Conservation (phyloP, 2,888 invertebrate genomes). For the Mythimna ferrago region DNA sequence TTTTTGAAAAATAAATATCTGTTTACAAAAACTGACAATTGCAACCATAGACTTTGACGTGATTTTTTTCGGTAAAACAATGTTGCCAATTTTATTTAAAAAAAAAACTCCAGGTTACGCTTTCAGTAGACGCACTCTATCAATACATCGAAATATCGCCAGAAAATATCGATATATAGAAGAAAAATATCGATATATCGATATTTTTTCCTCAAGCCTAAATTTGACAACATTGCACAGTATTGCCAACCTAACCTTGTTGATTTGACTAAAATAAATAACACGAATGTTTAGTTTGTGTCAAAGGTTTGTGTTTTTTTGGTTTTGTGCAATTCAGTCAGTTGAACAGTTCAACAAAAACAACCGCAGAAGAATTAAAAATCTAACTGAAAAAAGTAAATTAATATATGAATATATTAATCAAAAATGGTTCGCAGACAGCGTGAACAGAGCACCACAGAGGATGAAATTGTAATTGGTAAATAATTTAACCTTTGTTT, state of each 20-base stretch:
- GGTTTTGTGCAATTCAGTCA: neutral
- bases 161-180: too few species aligned
- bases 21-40: too few species aligned
- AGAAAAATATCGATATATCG: too few species aligned
- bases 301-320: neutral
- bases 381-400: neutral
- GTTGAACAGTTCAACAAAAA: conserved; percentile 1
- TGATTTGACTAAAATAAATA: neutral
- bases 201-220: too few species aligned
- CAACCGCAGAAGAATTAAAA: neutral
- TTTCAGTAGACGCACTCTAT: too few species aligned
- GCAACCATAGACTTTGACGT: too few species aligned
- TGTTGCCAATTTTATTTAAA: too few species aligned
- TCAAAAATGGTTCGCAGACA: conserved; percentile 84
- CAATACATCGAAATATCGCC: too few species aligned
- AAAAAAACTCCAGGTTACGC: too few species aligned
- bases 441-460: conserved; percentile 86
- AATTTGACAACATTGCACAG: too few species aligned
- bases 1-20: too few species aligned
- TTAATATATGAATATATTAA: conserved; percentile 6
- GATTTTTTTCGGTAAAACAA: too few species aligned
- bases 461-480: conserved; percentile 88
- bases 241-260: neutral
- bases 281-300: neutral
- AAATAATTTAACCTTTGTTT: conserved; percentile 61